phyloP scores from a whole-genome alignment of 2,797 vertebrate species.

The Gallinago solitaria region DNA sequence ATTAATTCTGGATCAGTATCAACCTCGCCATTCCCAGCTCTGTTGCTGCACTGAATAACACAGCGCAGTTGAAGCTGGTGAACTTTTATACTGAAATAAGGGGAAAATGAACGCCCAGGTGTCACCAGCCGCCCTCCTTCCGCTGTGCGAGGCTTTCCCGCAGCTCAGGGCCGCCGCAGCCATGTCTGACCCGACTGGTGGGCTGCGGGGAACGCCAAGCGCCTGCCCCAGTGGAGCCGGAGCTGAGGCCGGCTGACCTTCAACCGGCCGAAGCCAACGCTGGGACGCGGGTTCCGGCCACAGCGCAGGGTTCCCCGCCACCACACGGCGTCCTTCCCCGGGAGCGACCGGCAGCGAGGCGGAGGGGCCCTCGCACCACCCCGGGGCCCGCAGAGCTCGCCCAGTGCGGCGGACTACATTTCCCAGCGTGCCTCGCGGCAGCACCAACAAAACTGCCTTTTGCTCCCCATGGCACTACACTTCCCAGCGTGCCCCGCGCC shows the following conservation, averaged over 20 bases:
- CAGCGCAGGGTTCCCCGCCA: background rate
- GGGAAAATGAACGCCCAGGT: background rate
- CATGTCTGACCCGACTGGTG: background rate
- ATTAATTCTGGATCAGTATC: accelerated
- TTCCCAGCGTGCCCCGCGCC: background rate
- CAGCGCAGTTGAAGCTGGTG: accelerated
- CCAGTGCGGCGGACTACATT: background rate
- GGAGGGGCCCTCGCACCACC: background rate
- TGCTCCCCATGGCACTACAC: background rate
- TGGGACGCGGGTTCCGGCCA: too few relatives aligned
- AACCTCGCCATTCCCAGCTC: accelerated
- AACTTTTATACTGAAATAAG: background rate
- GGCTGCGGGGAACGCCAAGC: background rate
- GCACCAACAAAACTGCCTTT: background rate
- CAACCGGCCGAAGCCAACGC: background rate
- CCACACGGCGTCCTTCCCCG: background rate
- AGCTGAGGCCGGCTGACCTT: background rate
- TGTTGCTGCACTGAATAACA: accelerated
- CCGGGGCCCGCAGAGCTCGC: background rate
- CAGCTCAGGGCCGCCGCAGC: background rate
- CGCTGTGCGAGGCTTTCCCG: background rate
- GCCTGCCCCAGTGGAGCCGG: accelerated
- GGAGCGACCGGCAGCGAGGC: background rate
- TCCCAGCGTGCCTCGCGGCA: background rate
- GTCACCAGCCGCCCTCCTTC: background rate